A percentile compares a stretch with the other conserved stretches of the same genome.
phyloP scores from a whole-genome alignment of 2,113 vertebrate species.

The Gnathonemus longibarbis region DNA sequence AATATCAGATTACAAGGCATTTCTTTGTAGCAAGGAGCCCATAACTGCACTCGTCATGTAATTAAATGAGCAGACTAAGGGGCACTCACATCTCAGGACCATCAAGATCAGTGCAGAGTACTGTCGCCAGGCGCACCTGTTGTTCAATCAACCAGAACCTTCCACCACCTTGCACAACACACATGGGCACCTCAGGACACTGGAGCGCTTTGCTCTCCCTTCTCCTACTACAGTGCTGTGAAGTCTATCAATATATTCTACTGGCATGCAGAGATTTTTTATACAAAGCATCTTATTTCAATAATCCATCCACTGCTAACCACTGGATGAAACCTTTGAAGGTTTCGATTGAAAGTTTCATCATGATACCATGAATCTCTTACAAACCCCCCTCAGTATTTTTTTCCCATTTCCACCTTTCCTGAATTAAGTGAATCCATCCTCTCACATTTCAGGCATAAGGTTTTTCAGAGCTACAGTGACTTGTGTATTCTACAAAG shows the following conservation, averaged over 20 bases:
- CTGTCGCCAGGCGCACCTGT: conserved; percentile 25
- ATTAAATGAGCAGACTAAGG: conserved; percentile 28
- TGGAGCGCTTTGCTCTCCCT: not conserved
- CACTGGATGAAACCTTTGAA: conserved; percentile 6
- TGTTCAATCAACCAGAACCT: conserved; percentile 16
- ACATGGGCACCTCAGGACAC: conserved; percentile 3
- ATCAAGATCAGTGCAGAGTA: conserved; percentile 17
- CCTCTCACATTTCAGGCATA: not conserved
- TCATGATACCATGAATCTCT: not conserved
- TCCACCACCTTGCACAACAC: conserved; percentile 8
- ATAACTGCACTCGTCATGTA: conserved; percentile 11
- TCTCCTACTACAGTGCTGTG: not conserved
- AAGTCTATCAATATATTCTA: not conserved
- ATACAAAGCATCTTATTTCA: not conserved
- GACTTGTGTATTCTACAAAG: not conserved
- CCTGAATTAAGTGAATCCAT: not conserved
- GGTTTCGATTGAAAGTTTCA: not conserved
- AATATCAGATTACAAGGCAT: conserved; percentile 9
- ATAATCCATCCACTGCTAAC: not conserved
- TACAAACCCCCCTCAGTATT: not conserved
- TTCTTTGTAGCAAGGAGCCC: conserved; percentile 7
- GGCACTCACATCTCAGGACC: conserved; percentile 17
- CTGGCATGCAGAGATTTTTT: not conserved
- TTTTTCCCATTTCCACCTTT: not conserved
- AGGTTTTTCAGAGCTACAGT: not conserved